These are phyloP conservation scores for Stenchaetothrips biformis DNA, from an alignment of 2,888 invertebrate genomes.

Conservation along the genomic window DNA sequence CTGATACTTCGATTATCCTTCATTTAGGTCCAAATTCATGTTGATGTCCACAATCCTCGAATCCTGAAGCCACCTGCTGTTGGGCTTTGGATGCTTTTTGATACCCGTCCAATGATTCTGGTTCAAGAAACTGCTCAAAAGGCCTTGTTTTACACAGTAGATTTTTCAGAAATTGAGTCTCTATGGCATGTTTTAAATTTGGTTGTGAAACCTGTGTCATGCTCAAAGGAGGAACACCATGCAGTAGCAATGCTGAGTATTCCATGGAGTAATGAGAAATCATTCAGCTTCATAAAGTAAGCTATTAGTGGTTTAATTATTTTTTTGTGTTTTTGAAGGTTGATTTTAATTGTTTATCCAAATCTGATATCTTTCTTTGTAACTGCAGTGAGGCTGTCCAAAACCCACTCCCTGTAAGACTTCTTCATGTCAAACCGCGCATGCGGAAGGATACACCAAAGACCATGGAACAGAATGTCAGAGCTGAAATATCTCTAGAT, in stretches of 20 bases:
- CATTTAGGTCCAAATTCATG: conserved; percentile 56
- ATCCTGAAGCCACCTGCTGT: conserved; percentile 40
- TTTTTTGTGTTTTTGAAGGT: conserved; percentile 5
- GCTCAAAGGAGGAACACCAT: conserved; percentile 51
- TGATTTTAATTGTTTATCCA: neutral
- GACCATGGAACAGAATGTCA: conserved; percentile 49
- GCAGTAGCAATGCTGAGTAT: conserved; percentile 57
- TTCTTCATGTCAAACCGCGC: conserved; percentile 38
- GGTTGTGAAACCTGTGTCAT: conserved; percentile 53
- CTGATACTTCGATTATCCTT: conserved; percentile 12
- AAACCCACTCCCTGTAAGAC: conserved; percentile 55
- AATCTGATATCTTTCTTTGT: too few relatives aligned
- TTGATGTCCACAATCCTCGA: conserved; percentile 57
- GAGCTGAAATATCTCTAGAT: conserved; percentile 56
- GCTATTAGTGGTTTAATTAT: conserved; percentile 39
- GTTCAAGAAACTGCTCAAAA: conserved; percentile 54
- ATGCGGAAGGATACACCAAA: conserved; percentile 29
- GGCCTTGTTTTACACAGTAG: conserved; percentile 58
- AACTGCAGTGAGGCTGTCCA: conserved; percentile 45
- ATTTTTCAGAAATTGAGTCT: conserved; percentile 53
- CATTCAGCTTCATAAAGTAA: conserved; percentile 58
- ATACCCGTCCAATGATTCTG: conserved; percentile 44
- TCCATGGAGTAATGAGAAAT: conserved; percentile 62
- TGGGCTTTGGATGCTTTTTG: conserved; percentile 42
- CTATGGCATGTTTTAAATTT: conserved; percentile 58